Conservation (phyloP, 23 tunicate species). For the Aplidium turbinatum region DNA sequence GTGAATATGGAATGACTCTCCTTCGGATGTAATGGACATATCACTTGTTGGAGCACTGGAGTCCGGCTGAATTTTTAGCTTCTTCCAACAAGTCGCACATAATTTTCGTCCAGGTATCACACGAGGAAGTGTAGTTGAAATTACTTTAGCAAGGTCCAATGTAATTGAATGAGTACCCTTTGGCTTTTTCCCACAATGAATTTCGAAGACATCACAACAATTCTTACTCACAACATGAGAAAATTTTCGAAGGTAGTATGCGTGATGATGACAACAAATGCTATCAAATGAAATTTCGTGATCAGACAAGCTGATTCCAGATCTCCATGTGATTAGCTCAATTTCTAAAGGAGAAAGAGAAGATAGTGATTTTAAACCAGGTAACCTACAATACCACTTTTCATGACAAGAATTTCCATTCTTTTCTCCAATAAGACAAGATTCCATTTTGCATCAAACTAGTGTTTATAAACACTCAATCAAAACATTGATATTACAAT, state of each 20-base stretch:
- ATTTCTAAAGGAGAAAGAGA: slow-evolving; percentile 4
- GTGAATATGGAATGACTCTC: slow-evolving; percentile 8
- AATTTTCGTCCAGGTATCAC: slow-evolving; percentile 5
- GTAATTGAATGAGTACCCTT: slow-evolving; percentile 2
- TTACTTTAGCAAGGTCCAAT: slow-evolving; percentile 12
- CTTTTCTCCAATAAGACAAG: slow-evolving; percentile 5
- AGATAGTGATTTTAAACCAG: slow-evolving; percentile 16
- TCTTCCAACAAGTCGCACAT: slow-evolving; percentile 14
- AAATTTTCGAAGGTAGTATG: background rate
- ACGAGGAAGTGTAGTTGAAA: slow-evolving; percentile 1
- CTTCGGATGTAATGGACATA: slow-evolving; percentile 6
- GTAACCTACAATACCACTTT: slow-evolving; percentile 13
- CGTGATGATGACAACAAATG: slow-evolving; percentile 14
- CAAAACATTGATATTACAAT: too few relatives aligned
- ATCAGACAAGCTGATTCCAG: slow-evolving; percentile 1
- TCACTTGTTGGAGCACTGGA: slow-evolving; percentile 10
- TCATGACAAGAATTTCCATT: slow-evolving; percentile 6
- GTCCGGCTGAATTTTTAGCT: slow-evolving; percentile 9
- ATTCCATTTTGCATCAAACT: slow-evolving; percentile 19
- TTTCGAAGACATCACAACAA: slow-evolving; percentile 14
- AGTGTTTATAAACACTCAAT: too few relatives aligned
- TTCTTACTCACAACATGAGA: slow-evolving; percentile 1
- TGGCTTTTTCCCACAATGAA: slow-evolving; percentile 11
- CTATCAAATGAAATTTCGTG: slow-evolving; percentile 2
- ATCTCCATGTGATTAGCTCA: background rate